Evolutionary conservation across 2,113 vertebrate species (phyloP).

Genomic region (Tragelaphus imberbis): DNA sequence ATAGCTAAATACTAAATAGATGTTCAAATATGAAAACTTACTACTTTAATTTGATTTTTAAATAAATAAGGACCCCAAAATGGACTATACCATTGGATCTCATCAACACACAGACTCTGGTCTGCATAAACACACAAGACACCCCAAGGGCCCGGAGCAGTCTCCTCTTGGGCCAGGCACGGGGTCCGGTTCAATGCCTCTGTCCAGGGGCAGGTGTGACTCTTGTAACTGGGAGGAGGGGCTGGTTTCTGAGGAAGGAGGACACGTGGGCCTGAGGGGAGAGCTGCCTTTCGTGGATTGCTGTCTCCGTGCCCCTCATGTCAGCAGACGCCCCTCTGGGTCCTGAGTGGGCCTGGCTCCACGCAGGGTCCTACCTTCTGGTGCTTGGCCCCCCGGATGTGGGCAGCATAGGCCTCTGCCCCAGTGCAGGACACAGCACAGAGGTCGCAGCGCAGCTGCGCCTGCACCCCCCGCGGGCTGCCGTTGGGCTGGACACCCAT

Average conservation of each 20-base stretch:
- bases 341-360: background rate
- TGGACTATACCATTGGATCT: fast-evolving
- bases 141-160: background rate
- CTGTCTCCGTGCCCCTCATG: fast-evolving
- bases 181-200: background rate
- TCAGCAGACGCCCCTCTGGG: fast-evolving
- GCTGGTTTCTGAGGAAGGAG: background rate
- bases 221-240: background rate
- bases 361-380: conserved; percentile 74
- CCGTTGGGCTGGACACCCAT: conserved; percentile 69
- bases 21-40: background rate
- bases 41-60: background rate
- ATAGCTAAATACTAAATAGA: too few species aligned
- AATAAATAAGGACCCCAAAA: background rate
- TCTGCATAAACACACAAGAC: background rate
- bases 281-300: background rate
- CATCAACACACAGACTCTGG: background rate
- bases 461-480: conserved; percentile 76
- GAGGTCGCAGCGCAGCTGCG: conserved; percentile 82
- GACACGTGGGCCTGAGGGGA: fast-evolving
- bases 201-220: background rate
- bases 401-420: conserved; percentile 79
- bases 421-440: conserved; percentile 85
- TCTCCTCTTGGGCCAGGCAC: fast-evolving
- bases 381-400: conserved; percentile 82